Conservation (phyloP, 2,888 invertebrate genomes). For the Morpho helenor region DNA sequence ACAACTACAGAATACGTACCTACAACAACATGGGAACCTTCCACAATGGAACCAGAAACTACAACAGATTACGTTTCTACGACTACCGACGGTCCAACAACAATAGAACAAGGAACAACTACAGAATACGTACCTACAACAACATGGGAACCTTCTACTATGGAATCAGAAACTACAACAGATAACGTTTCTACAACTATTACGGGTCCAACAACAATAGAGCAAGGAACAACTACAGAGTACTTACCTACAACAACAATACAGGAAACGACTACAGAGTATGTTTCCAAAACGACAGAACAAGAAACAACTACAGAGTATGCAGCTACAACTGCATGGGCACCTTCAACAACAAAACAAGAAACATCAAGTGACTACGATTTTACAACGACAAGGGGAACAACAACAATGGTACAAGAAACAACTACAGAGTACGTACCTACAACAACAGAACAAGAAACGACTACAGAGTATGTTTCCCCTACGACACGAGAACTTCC, state of each 20-base stretch:
- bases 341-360: background rate
- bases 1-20: too few relatives aligned
- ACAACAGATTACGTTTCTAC: background rate
- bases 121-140: background rate
- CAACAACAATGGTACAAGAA: background rate
- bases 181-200: background rate
- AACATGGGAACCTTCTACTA: background rate
- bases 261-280: background rate
- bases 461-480: background rate
- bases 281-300: background rate
- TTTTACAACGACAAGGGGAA: too few relatives aligned
- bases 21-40: background rate
- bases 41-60: background rate
- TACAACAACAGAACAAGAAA: background rate
- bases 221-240: too few relatives aligned
- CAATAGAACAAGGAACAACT: background rate
- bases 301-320: background rate
- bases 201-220: too few relatives aligned
- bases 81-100: background rate
- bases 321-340: background rate
- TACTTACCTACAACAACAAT: background rate
- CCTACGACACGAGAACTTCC: background rate
- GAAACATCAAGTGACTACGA: background rate
- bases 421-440: background rate
- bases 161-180: background rate